Conservation (phyloP, 2,797 vertebrate species). For the Sebastiscus albofasciatus region DNA sequence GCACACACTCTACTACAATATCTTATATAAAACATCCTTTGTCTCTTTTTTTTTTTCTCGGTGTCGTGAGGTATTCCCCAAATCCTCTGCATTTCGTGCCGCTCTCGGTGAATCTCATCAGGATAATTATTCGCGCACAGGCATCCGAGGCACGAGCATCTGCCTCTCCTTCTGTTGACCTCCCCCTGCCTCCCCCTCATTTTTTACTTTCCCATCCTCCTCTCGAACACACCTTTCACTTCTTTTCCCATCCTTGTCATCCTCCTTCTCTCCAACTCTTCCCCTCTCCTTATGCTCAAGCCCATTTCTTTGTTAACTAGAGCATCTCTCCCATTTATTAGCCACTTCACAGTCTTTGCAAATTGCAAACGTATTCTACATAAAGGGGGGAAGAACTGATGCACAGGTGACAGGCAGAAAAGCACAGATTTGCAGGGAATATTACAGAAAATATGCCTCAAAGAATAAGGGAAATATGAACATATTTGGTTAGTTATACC, state of each 20-base stretch:
- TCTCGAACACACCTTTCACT: neutral
- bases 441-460: neutral
- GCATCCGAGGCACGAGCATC: constrained; percentile 75
- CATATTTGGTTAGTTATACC: neutral
- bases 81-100: constrained; percentile 57
- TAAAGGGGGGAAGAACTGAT: constrained; percentile 3
- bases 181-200: constrained; percentile 60
- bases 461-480: neutral
- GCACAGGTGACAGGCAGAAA: neutral
- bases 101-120: constrained; percentile 75
- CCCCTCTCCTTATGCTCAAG: constrained; percentile 3
- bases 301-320: constrained; percentile 35
- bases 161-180: constrained; percentile 84
- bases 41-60: constrained; percentile 26
- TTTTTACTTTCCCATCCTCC: constrained; percentile 10
- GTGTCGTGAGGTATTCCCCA: constrained; percentile 74
- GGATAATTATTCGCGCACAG: constrained; percentile 77
- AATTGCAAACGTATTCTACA: constrained; percentile 25
- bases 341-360: constrained; percentile 34
- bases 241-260: neutral
- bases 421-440: neutral
- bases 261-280: neutral
- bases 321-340: constrained; percentile 17
- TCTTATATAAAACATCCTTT: constrained; percentile 47
- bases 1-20: neutral